Evolutionary conservation across 1,140 invertebrate species (phyloP), one percentile per base, ranked within the genome.

Genomic region (Caenorhabditis tropicalis): DNA sequence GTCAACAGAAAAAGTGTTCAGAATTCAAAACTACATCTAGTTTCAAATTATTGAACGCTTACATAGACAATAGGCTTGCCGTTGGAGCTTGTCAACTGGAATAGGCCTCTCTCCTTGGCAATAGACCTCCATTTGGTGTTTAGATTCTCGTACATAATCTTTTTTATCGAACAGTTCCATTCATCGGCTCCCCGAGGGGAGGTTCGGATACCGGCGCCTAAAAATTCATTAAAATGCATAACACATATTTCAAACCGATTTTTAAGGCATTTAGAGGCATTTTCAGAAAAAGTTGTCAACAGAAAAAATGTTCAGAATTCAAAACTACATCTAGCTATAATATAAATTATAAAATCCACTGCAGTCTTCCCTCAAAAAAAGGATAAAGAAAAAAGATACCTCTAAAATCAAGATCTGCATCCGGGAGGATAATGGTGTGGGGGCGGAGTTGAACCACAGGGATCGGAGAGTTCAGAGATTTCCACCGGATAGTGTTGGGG

Each of bases 61-160:
- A 74, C 65, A 74, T 74, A 74, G 15, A 74, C 65, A 74, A 74
- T 74, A 46, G 65, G 65, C 29, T 74, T 74, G 9, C 65, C 65
- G 27, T 46, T 46, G 1, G 65, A 74, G 33, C 65, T 74, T 19
- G 65, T 74, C 36, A 74, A 31, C 65, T 74, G 65, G 24, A 74
- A 74, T 9, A 74, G 6, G 0, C 65, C 65, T 24, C 65, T 39
- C 12, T 74, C 65, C n/a, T 74, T 74, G 27, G 65, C 33, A 24
- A 74, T 74, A 2, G 65, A 12, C n/a, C 65, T 74, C 65, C 65
- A 74, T 74, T 74, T 74, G 1, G 65, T 74, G n/a, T 74, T 74
- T 36, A 43, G 33, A 74, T 74, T 74, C 36, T 74, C 65, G 36
- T 74, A 74, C 36, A 74, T 46, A 15, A 74, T 74, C 19, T 74